These are phyloP conservation scores for Drosophila borealis DNA, from an alignment of 2,888 invertebrate species.

Conservation along the genomic window DNA sequence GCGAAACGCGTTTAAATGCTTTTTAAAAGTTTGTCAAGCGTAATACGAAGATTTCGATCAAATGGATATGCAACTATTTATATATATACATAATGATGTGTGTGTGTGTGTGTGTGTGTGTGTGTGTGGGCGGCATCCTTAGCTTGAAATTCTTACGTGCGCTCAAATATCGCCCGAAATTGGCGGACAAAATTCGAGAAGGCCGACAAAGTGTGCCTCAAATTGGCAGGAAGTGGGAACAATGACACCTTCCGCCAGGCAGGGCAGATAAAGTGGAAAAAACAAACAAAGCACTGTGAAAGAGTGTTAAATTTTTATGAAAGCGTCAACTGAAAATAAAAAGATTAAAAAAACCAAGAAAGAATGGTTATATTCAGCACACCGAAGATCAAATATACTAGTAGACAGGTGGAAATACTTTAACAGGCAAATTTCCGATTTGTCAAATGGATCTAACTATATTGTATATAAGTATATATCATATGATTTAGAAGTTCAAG, in stretches of 20 bases:
- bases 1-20: not conserved
- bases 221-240: not conserved
- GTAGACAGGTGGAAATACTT: no score
- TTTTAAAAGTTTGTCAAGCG: not conserved
- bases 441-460: no score
- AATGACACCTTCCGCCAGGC: not conserved
- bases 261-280: not conserved
- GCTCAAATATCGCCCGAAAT: conserved; percentile 5
- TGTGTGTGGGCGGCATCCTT: not conserved
- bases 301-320: conserved; percentile 69
- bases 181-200: not conserved
- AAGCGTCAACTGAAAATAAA: conserved; percentile 62
- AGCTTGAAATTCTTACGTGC: not conserved
- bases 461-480: no score
- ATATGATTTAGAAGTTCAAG: no score
- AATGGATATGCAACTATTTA: not conserved
- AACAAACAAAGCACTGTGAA: conserved; percentile 8
- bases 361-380: no score
- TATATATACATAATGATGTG: not conserved
- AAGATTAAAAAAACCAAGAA: conserved; percentile 13
- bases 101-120: not conserved
- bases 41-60: not conserved
- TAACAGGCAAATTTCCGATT: no score
- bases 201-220: not conserved
- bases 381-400: no score